Conservation (phyloP, 2,113 vertebrate genomes). For the Nipponia nippon region DNA sequence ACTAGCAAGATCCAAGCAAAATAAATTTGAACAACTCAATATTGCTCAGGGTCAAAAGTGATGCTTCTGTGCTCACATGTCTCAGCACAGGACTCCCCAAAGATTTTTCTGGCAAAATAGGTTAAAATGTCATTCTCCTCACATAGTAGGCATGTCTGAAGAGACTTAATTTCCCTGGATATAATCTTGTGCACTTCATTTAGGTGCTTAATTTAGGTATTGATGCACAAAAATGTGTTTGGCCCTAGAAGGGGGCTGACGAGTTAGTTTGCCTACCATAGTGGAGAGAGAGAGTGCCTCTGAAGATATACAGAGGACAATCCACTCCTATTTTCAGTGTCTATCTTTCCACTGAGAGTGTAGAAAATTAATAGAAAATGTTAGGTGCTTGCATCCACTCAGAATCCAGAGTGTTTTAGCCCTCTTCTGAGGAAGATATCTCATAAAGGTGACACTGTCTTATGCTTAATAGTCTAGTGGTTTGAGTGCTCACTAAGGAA, state of each 20-base stretch:
- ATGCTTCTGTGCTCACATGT: not conserved
- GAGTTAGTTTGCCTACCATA: not conserved
- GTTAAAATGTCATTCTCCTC: not conserved
- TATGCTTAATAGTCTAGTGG: slow-evolving; percentile 38
- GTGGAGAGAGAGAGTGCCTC: not conserved
- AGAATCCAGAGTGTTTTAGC: not conserved
- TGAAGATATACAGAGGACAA: not conserved
- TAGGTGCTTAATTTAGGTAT: slow-evolving; percentile 7
- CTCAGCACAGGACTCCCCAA: not conserved
- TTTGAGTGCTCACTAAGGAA: slow-evolving; percentile 30
- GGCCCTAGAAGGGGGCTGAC: not conserved
- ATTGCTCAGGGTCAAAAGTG: not conserved
- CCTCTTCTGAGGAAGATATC: slow-evolving; percentile 29
- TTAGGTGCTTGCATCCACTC: not conserved
- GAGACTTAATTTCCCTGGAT: not conserved
- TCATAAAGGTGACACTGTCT: slow-evolving; percentile 23
- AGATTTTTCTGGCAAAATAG: not conserved
- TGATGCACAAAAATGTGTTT: not conserved
- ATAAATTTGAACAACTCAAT: not conserved
- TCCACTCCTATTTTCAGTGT: not conserved
- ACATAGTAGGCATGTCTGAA: not conserved
- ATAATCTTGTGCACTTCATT: not conserved
- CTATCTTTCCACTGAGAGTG: not conserved
- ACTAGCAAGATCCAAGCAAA: not conserved
- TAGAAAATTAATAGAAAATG: slow-evolving; percentile 26